Percentiles rank a stretch among this genome's conserved stretches.
These are phyloP conservation scores for Sphaerodactylus townsendi DNA, from an alignment of 2,113 vertebrate species.

Conservation along the genomic window DNA sequence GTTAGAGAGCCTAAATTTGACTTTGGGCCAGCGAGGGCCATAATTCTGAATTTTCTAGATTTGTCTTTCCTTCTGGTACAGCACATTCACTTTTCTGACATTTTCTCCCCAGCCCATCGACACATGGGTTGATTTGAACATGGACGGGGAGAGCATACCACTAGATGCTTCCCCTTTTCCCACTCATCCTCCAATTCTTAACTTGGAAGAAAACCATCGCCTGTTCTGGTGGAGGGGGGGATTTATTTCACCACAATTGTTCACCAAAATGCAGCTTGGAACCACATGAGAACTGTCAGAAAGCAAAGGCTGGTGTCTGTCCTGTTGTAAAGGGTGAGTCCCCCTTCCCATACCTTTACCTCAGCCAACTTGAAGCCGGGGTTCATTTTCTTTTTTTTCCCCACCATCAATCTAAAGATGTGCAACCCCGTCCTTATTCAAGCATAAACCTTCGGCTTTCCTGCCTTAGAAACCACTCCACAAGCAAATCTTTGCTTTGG, in stretches of 20 bases:
- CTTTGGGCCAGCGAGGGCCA: not conserved
- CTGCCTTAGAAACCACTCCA: not conserved
- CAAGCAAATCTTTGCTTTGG: not conserved
- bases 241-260: not conserved
- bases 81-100: too few species aligned
- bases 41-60: not conserved
- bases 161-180: not conserved
- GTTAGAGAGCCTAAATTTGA: not conserved
- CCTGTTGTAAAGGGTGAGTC: conserved; percentile 6
- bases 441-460: not conserved
- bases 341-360: conserved; percentile 29
- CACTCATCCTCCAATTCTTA: not conserved
- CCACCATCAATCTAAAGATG: conserved; percentile 28
- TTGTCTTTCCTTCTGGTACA: not conserved
- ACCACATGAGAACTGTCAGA: conserved; percentile 25
- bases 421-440: conserved; percentile 43
- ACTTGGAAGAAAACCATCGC: not conserved
- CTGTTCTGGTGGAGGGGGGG: not conserved
- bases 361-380: not conserved
- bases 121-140: not conserved
- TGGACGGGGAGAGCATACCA: not conserved
- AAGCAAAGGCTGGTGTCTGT: conserved; percentile 51
- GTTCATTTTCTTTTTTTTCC: conserved; percentile 10
- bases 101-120: not conserved
- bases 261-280: conserved; percentile 30